Base-by-base conservation (phyloP, 2,888 invertebrate species). In the Fragum sueziense region DNA sequence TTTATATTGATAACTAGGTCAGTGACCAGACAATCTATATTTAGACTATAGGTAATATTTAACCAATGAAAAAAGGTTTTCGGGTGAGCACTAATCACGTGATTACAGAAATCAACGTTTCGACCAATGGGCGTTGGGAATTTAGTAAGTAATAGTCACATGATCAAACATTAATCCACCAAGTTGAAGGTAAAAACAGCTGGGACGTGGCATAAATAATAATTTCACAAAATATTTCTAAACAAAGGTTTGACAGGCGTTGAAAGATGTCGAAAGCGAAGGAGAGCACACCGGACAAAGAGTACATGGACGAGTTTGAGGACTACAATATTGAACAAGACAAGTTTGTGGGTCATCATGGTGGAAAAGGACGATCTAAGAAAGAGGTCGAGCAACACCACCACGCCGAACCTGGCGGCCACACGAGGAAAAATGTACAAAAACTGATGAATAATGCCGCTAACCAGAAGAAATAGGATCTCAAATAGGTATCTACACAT, bases 291-390 rank as follows among this genome's bases (percentile, higher is more conserved):
- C 41, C 41, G 2, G 87, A 87, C 72, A 76, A 82, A 61, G 73
- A 87, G 65, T 87, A 85, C 57, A 78, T 85, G 93, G 97, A 98
- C 94, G 96, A 97, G 92, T 97, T 97, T 95, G 98, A 98, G 92
- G 97, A 97, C 93, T 98, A 97, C 95, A 98, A 98, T 94, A 98
- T 96, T 94, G 97, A 97, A 90, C 96, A 97, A 94, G 98, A 97
- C 93, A 98, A 98, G 94, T 96, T 97, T 93, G 95, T 97, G 96
- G 93, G 96, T 31, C 97, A 97, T 94, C 97, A 97, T 94, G 96
- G 97, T 92, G 98, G 98, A 82, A 98, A 98, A 93, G 97, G 97
- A 91, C 95, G 98, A 86, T 95, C 96, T 79, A 98, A 98, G 95
- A 96, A 96, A 93, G 98, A 98, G 94, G 97, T 96, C 61, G 95